Percentiles rank a stretch among this genome's conserved stretches.
Evolutionary conservation across 2,888 invertebrate genomes (phyloP).

Genomic region (Hylaea fasciaria): DNA sequence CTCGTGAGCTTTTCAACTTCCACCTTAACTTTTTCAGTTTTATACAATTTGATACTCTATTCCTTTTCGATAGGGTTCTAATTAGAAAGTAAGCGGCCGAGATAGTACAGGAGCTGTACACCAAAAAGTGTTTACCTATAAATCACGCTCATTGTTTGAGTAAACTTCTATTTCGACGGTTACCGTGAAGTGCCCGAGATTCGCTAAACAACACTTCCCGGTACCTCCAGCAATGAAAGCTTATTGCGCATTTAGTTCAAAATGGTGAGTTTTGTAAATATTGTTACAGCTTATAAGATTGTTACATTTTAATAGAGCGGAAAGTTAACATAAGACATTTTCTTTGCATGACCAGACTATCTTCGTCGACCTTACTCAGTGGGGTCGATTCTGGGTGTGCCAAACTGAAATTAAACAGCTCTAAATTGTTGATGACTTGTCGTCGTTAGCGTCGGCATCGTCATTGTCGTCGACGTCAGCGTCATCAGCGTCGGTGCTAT

Average conservation of each 20-base stretch:
- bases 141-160: conserved; percentile 82
- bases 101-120: conserved; percentile 62
- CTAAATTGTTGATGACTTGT: too few species aligned
- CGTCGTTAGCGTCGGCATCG: too few species aligned
- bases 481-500: too few species aligned
- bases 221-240: conserved; percentile 64
- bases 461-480: too few species aligned
- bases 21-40: conserved; percentile 8
- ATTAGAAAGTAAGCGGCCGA: conserved; percentile 44
- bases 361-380: too few species aligned
- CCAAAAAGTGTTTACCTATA: conserved; percentile 77
- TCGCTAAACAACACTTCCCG: conserved; percentile 69
- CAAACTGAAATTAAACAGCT: too few species aligned
- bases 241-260: conserved; percentile 55
- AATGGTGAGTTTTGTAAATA: conserved; percentile 33
- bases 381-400: too few species aligned
- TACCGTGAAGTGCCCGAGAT: conserved; percentile 70
- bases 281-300: conserved; percentile 1
- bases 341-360: too few species aligned
- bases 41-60: conserved; percentile 50
- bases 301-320: conserved; percentile 11
- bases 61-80: conserved; percentile 49
- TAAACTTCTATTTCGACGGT: conserved; percentile 81
- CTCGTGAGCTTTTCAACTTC: conserved; percentile 1
- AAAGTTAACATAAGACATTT: too few species aligned